Evolutionary conservation across 2,797 vertebrate species (phyloP), one percentile per base, ranked within the genome.

Genomic region (Tenualosa ilisha): DNA sequence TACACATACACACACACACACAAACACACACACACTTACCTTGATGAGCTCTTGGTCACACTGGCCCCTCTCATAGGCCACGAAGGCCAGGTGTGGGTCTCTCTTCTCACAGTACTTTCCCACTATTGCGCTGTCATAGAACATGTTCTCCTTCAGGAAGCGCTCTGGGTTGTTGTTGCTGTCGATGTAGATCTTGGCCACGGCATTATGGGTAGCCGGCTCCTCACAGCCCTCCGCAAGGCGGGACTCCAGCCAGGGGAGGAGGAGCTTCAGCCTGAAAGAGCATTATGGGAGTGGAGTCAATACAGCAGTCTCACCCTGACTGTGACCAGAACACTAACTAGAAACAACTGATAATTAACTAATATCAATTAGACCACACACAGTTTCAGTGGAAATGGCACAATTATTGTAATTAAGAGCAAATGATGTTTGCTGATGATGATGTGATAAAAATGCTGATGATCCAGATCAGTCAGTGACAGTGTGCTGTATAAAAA

Each of bases 111-210:
- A 99, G n/a, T 98, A 99, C 88, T 96, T 97, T 86, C 97, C 97
- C 85, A 99, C 97, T 65, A 99, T 96, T 0, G 96, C 93, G 91
- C 98, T 99, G 93, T 99, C 97, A 0, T 99, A 98, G 91, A 89
- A 97, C 4, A 97, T 94, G 87, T 99, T 98, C 90, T 98, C 97
- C 63, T 96, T 93, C 88, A 99, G 93, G 91, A 99, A 99, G 46
- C 96, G 95, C 90, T 98, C 97, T 0, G 97, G 97, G 89, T 97
- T 98, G 91, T 97, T 98, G 93, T 97, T 98, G 94, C 97, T 98
- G 94, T 98, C 97, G 0, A 98, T 97, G 94, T 97, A 99, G 90
- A 98, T 98, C 92, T 99, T 99, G 68, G 98, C 97, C 90, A 99
- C 91, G 24, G 97, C 97, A 26, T 98, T 99, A 86, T 99, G 98